These are phyloP conservation scores for Anthopleura xanthogrammica DNA, from an alignment of 92 coral and sea anemone species.

Conservation along the genomic window DNA sequence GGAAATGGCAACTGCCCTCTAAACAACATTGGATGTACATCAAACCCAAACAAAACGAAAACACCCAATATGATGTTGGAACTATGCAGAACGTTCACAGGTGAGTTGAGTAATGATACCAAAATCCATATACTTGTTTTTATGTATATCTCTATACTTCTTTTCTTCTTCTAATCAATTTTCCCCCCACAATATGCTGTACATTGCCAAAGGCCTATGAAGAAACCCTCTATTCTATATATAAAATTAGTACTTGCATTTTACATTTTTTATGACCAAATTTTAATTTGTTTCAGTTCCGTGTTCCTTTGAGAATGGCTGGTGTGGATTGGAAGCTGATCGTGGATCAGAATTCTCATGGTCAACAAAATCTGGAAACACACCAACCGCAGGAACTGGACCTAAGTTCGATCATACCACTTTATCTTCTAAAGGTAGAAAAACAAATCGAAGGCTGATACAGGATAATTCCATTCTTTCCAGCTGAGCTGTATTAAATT, in stretches of 20 bases:
- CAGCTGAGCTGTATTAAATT: too few species aligned
- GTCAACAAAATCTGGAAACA: constrained; percentile 25
- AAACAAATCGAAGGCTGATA: too few species aligned
- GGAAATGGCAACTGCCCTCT: constrained; percentile 13
- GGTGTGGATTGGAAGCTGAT: constrained; percentile 39
- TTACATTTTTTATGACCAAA: too few species aligned
- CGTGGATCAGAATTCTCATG: constrained; percentile 20
- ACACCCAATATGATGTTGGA: not conserved
- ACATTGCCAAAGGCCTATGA: too few species aligned
- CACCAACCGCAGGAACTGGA: constrained; percentile 44
- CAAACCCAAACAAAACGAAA: not conserved
- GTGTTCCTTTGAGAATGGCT: constrained; percentile 46
- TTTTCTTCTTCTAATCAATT: too few species aligned
- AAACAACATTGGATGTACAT: constrained; percentile 13
- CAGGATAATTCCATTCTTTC: too few species aligned
- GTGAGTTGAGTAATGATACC: not conserved
- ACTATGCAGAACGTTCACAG: constrained; percentile 14
- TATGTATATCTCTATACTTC: too few species aligned
- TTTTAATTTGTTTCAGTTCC: constrained; percentile 11
- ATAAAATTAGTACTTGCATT: too few species aligned
- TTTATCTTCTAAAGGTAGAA: constrained; percentile 31
- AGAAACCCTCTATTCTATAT: too few species aligned
- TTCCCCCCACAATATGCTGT: too few species aligned
- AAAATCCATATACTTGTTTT: too few species aligned
- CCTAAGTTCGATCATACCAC: constrained; percentile 45